Evolutionary conservation across 1,140 invertebrate genomes (phyloP).

Genomic region (Rhopalosiphum padi): DNA sequence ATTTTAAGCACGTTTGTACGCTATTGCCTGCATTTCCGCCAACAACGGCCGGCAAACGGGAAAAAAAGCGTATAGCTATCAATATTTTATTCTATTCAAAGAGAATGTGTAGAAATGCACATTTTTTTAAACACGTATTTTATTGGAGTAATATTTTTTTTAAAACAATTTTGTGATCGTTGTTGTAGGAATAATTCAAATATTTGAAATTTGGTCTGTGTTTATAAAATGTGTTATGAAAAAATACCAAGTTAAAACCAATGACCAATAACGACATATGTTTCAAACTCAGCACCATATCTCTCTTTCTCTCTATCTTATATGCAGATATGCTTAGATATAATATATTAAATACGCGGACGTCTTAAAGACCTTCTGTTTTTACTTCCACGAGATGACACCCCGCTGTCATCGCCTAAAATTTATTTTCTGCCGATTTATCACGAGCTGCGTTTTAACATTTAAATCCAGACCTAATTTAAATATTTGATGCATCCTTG

Average conservation of each 20-base stretch:
- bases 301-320: neutral
- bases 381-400: neutral
- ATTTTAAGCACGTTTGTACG: conserved; percentile 40
- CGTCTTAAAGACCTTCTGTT: neutral
- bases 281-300: neutral
- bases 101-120: neutral
- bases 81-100: neutral
- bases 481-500: conserved; percentile 33
- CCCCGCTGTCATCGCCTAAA: conserved; percentile 3
- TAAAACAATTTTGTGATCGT: neutral
- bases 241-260: neutral
- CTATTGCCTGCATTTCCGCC: neutral
- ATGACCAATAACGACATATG: neutral
- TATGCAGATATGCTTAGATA: neutral
- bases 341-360: neutral
- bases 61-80: neutral
- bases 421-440: conserved; percentile 23
- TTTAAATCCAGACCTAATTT: conserved; percentile 37
- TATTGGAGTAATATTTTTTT: neutral
- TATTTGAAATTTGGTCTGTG: neutral
- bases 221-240: neutral
- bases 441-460: conserved; percentile 27
- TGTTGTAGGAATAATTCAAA: neutral
- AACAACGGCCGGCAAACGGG: neutral
- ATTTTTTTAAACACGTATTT: neutral